Evolutionary conservation across 2,888 invertebrate species (phyloP).

Genomic region (Oeneis ivallda): DNA sequence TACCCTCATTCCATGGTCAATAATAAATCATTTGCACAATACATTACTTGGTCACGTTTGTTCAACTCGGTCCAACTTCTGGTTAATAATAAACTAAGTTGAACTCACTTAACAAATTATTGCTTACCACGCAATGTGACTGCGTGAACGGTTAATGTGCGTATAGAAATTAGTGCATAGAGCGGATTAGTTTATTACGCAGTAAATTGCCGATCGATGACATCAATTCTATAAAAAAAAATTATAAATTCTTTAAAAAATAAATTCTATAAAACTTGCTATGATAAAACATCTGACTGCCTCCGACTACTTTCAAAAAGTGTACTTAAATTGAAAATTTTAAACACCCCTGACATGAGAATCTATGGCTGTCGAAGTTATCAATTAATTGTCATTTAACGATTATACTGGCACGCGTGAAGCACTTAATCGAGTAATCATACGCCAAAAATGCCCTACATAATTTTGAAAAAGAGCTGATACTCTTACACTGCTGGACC

Average conservation of each 20-base stretch:
- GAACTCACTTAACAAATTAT: conserved; percentile 16
- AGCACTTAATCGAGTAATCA: too few relatives aligned
- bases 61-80: background rate
- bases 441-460: too few relatives aligned
- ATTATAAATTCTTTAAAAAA: background rate
- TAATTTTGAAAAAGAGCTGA: too few relatives aligned
- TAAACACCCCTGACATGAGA: too few relatives aligned
- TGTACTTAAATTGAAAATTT: too few relatives aligned
- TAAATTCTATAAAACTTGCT: conserved; percentile 11
- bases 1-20: too few relatives aligned
- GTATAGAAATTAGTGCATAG: conserved; percentile 11
- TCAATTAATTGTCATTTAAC: too few relatives aligned
- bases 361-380: too few relatives aligned
- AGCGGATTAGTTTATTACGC: background rate
- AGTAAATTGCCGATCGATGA: background rate
- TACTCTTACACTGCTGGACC: too few relatives aligned
- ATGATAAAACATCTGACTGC: background rate
- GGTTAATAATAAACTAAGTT: conserved; percentile 7
- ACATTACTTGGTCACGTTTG: background rate
- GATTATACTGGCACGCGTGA: too few relatives aligned
- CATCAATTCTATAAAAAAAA: too few relatives aligned
- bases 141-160: conserved; percentile 10
- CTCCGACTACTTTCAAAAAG: too few relatives aligned
- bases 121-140: conserved; percentile 17
- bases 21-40: background rate